Evolutionary conservation across 2,113 vertebrate genomes (phyloP).

Genomic region (Dryoscopus gambensis): DNA sequence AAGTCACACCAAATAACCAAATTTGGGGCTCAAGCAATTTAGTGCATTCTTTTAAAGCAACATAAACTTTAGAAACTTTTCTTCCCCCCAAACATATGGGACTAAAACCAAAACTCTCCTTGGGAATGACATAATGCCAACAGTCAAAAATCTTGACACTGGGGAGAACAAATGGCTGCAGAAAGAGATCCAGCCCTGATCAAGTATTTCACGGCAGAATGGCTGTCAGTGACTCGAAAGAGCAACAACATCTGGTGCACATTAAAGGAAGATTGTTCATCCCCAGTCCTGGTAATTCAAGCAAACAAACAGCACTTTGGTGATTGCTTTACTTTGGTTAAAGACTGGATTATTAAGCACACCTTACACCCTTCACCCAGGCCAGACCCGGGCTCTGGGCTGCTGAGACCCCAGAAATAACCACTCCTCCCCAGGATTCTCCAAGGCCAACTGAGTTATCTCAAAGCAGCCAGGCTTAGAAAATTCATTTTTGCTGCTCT

Average conservation of each 20-base stretch:
- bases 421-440: background rate
- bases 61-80: background rate
- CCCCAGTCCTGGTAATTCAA: background rate
- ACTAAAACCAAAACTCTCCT: background rate
- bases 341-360: background rate
- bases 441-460: background rate
- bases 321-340: background rate
- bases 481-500: background rate
- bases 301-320: background rate
- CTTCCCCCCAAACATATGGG: background rate
- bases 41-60: background rate
- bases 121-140: background rate
- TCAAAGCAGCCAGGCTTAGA: background rate
- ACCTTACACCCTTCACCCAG: background rate
- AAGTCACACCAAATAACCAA: background rate
- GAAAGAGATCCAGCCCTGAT: background rate
- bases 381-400: background rate
- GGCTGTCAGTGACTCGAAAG: background rate
- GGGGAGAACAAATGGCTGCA: background rate
- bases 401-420: background rate
- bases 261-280: background rate
- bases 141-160: background rate
- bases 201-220: background rate
- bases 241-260: background rate
- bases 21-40: background rate